Conservation (phyloP, 2,113 vertebrate species). For the Brienomyrus brachyistius region DNA sequence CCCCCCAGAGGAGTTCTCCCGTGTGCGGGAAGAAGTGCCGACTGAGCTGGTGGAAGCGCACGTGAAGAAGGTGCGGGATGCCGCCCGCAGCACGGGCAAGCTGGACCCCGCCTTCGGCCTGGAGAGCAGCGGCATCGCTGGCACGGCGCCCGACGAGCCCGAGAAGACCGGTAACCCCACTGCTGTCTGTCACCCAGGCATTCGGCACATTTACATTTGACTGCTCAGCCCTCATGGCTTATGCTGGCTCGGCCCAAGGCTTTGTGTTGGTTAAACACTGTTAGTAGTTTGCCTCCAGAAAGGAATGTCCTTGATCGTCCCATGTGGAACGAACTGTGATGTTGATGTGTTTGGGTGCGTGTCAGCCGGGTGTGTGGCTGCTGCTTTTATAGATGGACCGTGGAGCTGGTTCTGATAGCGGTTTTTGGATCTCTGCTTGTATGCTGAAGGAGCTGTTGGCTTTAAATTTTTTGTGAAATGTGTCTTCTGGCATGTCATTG, state of each 20-base stretch:
- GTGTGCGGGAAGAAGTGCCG: conserved; percentile 75
- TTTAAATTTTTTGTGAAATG: neutral
- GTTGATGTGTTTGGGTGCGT: neutral
- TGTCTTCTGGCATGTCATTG: neutral
- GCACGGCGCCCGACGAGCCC: conserved; percentile 62
- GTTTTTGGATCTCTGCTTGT: neutral
- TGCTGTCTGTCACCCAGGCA: neutral
- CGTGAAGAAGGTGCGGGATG: conserved; percentile 71
- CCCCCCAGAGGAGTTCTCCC: conserved; percentile 84
- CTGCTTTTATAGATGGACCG: neutral
- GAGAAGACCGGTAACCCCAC: conserved; percentile 68
- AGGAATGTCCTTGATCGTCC: neutral
- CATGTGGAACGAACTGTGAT: neutral
- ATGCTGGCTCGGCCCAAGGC: neutral
- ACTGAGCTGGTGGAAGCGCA: conserved; percentile 72
- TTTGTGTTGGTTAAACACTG: neutral
- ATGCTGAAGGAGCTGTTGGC: neutral
- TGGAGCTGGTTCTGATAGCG: neutral
- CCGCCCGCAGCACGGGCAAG: conserved; percentile 73
- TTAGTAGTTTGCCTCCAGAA: neutral
- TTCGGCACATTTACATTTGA: neutral
- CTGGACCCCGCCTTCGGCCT: conserved; percentile 77
- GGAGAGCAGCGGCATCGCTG: conserved; percentile 68
- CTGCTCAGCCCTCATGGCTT: neutral
- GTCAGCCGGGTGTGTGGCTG: neutral